Evolutionary conservation across 2,888 invertebrate genomes (phyloP), one percentile per base, ranked within the genome.

Genomic region (Eilema griseolum): DNA sequence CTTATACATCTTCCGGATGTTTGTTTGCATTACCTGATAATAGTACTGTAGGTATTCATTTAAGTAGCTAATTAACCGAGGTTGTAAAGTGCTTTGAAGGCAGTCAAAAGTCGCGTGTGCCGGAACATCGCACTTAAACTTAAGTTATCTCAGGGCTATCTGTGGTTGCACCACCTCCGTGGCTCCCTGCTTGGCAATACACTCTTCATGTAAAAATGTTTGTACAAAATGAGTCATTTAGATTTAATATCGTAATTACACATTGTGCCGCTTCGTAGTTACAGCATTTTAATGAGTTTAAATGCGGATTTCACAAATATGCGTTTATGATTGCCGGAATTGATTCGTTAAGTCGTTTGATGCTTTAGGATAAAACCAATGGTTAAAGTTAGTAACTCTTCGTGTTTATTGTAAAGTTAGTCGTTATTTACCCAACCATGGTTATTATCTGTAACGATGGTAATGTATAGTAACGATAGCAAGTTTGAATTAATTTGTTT

Each of bases 141-240:
- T 71, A 69, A 77, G 80, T 89, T 92, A 93, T 93, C 93, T 91
- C 92, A 93, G 89, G 93, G 92, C 89, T 92, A 94, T 94, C 93
- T 76, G 75, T 75, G 79, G 86, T 93, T 92, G 89, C 87, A 82
- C 74, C 77, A 81, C 83, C 85, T 87, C 86, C 86, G 86, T 85
- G 82, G 80, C 77, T 75, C 75, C 79, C 78, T 66, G 64, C 69
- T 72, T 62, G 41, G 52, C 57, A 65, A 66, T 72, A 61, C 63
- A 74, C 63, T 75, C 75, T 72, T 75, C 76, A 72, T 76, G 72
- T 77, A 67, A 71, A 66, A 73, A 75, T 78, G 28, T 71, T 67
- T 70, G 61, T 61, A 76, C 73, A 72, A 80, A 81, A 78, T 78
- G 73, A 81, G 70, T 80, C 64, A 76, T 73, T 81, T 74, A 68